phyloP scores from a whole-genome alignment of 2,113 vertebrate species.

The Lasiurus borealis region DNA sequence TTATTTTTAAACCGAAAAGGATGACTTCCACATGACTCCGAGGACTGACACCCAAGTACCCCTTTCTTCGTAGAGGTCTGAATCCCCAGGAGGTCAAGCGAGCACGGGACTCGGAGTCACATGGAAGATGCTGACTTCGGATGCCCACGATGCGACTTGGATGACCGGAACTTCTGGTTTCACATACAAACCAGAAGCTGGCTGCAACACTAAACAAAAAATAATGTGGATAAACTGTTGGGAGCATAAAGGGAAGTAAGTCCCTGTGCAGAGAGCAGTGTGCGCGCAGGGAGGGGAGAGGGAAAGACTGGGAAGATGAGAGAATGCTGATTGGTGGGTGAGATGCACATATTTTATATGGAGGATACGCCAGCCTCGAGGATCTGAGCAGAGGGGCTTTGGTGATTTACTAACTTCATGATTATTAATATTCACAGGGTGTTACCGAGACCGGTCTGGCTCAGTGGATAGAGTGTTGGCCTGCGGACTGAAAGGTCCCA shows the following conservation, averaged over 20 bases:
- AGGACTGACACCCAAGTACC: not conserved
- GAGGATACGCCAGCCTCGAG: not conserved
- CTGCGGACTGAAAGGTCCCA: too few relatives aligned
- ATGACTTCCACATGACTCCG: not conserved
- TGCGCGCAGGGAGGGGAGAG: not conserved
- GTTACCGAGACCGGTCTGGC: too few relatives aligned
- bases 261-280: not conserved
- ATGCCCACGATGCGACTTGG: not conserved
- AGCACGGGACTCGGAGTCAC: constrained; percentile 16
- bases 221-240: not conserved
- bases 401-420: constrained; percentile 41
- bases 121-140: not conserved
- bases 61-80: not conserved
- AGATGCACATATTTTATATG: constrained; percentile 21
- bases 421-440: constrained; percentile 47
- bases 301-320: not conserved
- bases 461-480: too few relatives aligned
- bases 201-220: not conserved
- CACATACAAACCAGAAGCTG: not conserved
- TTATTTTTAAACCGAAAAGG: not conserved
- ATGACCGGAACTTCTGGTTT: constrained; percentile 52
- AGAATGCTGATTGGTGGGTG: constrained; percentile 2
- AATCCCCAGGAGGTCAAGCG: not conserved
- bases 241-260: constrained; percentile 12
- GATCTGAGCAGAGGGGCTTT: not conserved